Conservation (phyloP, 2,797 vertebrate genomes). For the Botia almorhae region DNA sequence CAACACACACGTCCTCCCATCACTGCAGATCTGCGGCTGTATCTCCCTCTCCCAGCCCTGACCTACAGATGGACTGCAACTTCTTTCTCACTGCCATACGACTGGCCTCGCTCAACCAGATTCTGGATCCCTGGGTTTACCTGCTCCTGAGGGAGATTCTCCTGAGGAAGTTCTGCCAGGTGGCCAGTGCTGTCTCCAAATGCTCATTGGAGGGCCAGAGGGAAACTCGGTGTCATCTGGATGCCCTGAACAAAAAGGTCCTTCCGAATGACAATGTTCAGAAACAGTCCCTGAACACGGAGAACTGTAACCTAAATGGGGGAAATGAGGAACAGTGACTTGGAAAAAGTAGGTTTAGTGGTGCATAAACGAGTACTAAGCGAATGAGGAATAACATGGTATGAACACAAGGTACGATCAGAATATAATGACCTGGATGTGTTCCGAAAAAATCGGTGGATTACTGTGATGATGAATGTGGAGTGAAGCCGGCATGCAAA, state of each 20-base stretch:
- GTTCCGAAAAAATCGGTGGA: neutral
- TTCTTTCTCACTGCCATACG: slow-evolving; percentile 90
- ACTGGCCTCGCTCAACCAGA: slow-evolving; percentile 96
- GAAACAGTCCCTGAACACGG: slow-evolving; percentile 59
- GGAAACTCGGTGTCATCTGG: slow-evolving; percentile 67
- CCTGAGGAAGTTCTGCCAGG: slow-evolving; percentile 88
- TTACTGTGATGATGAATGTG: neutral
- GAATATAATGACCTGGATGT: neutral
- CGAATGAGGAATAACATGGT: neutral
- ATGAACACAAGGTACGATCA: neutral
- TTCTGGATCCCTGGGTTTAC: slow-evolving; percentile 98
- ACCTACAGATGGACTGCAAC: slow-evolving; percentile 80
- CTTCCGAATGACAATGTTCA: slow-evolving; percentile 61
- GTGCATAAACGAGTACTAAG: neutral
- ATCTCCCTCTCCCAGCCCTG: slow-evolving; percentile 43
- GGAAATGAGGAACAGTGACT: slow-evolving; percentile 50
- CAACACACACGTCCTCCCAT: slow-evolving; percentile 80
- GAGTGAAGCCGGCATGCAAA: slow-evolving; percentile 53
- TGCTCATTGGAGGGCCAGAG: slow-evolving; percentile 82
- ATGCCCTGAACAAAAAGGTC: slow-evolving; percentile 69
- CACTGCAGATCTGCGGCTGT: slow-evolving; percentile 71
- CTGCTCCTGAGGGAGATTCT: slow-evolving; percentile 93
- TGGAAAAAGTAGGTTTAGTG: neutral
- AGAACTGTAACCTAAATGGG: slow-evolving; percentile 32
- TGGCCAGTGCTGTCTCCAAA: slow-evolving; percentile 88